A percentile compares a stretch with the other conserved stretches of the same genome.
These are phyloP conservation scores for Coremacera marginata DNA, from an alignment of 2,888 invertebrate species.

Conservation along the genomic window DNA sequence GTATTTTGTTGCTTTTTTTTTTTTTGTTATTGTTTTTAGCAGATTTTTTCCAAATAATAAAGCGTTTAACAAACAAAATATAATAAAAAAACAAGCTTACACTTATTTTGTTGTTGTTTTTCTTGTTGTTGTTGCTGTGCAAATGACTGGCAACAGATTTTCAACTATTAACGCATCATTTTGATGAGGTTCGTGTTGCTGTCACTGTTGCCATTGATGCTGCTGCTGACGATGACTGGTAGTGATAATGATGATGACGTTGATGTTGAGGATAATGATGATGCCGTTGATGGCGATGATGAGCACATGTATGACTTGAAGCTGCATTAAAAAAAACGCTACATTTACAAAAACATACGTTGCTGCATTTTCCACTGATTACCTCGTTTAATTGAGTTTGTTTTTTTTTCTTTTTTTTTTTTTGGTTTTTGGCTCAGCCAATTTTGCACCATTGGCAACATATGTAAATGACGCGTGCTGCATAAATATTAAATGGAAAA, in stretches of 20 bases:
- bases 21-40: no score
- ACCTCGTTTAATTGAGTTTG: conserved; percentile 20
- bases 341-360: background rate
- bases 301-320: background rate
- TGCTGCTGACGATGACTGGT: background rate
- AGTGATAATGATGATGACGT: background rate
- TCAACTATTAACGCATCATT: conserved; percentile 47
- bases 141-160: conserved; percentile 44
- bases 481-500: conserved; percentile 39
- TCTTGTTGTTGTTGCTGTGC: background rate
- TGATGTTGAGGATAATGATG: background rate
- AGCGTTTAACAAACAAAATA: no score
- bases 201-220: conserved; percentile 3
- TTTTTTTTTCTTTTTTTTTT: background rate
- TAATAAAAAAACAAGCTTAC: no score
- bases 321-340: background rate
- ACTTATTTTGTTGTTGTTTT: background rate
- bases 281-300: background rate
- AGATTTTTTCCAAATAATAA: no score
- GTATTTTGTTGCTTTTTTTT: no score
- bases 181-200: conserved; percentile 25
- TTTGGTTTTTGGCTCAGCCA: background rate
- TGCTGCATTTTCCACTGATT: conserved; percentile 23
- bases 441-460: conserved; percentile 48
- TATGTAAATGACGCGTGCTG: conserved; percentile 61